Conservation (phyloP, 2,797 vertebrate species). For the Sebastes elongatus region DNA sequence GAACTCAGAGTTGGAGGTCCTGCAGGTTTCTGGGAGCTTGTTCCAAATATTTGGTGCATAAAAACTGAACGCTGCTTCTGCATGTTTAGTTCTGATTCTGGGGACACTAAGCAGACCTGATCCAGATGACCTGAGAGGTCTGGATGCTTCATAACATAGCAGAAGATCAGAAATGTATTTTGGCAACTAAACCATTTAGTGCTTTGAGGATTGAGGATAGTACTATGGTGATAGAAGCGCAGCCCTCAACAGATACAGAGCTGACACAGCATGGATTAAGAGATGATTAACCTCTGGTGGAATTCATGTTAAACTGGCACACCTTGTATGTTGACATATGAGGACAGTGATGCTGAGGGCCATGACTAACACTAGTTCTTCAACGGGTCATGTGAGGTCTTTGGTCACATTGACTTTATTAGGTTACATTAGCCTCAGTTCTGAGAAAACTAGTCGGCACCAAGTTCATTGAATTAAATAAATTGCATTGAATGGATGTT, state of each 20-base stretch:
- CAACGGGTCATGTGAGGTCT: conserved; percentile 15
- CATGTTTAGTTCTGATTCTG: no score
- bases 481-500: not conserved
- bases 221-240: not conserved
- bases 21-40: no score
- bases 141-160: no score
- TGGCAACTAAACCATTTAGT: no score
- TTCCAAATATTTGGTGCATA: no score
- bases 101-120: no score
- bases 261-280: not conserved
- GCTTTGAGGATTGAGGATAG: no score
- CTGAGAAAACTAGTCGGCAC: not conserved
- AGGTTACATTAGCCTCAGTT: not conserved
- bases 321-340: not conserved
- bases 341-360: not conserved
- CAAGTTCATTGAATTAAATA: not conserved
- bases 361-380: not conserved
- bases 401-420: not conserved
- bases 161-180: no score
- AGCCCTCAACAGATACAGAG: not conserved
- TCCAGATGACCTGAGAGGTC: no score
- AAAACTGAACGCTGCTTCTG: no score
- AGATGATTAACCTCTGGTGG: conserved; percentile 10
- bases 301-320: not conserved
- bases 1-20: no score